Percentiles rank a stretch among this genome's conserved stretches.
Evolutionary conservation across 1,140 invertebrate genomes (phyloP).

Genomic region (honey bee (Apis mellifera)): Amel_HAv3.1 CM009939.2:7008001-7008500

Average conservation of each 20-base stretch:
- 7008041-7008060: background rate
- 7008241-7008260: background rate
- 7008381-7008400: background rate
- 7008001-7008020: background rate
- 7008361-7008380: too few relatives aligned
- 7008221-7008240: too few relatives aligned
- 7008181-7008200: too few relatives aligned
- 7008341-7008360: too few relatives aligned
- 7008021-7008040: background rate
- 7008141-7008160: too few relatives aligned
- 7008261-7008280: background rate
- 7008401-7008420: background rate
- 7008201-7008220: too few relatives aligned
- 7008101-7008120: too few relatives aligned
- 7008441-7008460: constrained; percentile 2
- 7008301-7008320: background rate
- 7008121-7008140: too few relatives aligned
- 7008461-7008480: constrained; percentile 31
- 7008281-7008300: background rate
- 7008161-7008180: too few relatives aligned
- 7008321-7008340: background rate
- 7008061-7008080: background rate
- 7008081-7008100: background rate
- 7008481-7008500: constrained; percentile 10
- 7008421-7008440: constrained; percentile 24